These are phyloP conservation scores for Polymixis lichenea DNA, from an alignment of 2,888 invertebrate species.

Conservation along the genomic window DNA sequence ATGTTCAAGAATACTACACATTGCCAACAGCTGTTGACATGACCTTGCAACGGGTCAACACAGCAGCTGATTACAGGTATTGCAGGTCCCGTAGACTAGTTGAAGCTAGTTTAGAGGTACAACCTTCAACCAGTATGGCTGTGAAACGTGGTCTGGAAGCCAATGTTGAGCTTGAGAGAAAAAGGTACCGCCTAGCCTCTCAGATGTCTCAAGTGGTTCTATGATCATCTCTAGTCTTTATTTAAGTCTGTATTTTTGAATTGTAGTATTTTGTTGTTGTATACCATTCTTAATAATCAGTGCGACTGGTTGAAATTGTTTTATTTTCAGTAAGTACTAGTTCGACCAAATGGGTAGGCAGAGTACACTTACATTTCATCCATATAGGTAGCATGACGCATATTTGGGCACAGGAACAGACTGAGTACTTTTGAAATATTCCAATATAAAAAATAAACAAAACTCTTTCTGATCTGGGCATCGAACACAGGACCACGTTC, in stretches of 20 bases:
- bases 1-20: conserved; percentile 73
- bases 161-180: conserved; percentile 81
- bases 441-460: neutral
- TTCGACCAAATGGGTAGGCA: neutral
- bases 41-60: conserved; percentile 78
- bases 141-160: conserved; percentile 83
- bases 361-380: neutral
- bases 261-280: conserved; percentile 40
- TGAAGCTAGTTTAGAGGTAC: conserved; percentile 80
- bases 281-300: conserved; percentile 9
- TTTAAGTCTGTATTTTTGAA: conserved; percentile 68
- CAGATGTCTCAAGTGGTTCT: conserved; percentile 86
- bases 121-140: conserved; percentile 79
- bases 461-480: accelerated
- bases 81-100: conserved; percentile 81
- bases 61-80: conserved; percentile 80
- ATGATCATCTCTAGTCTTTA: conserved; percentile 79
- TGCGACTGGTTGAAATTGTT: conserved; percentile 4
- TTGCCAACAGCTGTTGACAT: conserved; percentile 78
- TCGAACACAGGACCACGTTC: neutral
- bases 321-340: conserved; percentile 12
- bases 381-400: neutral
- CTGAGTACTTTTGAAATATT: neutral
- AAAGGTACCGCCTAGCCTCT: conserved; percentile 80
- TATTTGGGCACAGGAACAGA: too few species aligned